These are phyloP conservation scores for Hirundichthys speculiger DNA, from an alignment of 2,113 vertebrate genomes.

Conservation along the genomic window DNA sequence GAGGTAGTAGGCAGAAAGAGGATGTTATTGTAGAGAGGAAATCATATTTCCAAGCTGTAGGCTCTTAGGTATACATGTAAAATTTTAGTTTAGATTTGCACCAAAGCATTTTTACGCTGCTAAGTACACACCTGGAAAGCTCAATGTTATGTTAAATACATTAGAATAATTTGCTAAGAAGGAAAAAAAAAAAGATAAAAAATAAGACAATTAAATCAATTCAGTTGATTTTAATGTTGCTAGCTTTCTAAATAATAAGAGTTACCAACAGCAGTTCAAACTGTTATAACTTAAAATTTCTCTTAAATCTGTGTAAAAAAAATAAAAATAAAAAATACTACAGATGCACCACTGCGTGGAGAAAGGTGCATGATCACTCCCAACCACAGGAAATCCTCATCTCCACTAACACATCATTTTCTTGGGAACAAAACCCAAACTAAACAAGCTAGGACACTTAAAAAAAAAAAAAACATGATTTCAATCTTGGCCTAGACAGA, in stretches of 20 bases:
- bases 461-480: too few species aligned
- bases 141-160: too few species aligned
- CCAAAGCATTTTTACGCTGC: conserved; percentile 16
- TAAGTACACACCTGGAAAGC: conserved; percentile 9
- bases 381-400: conserved; percentile 46
- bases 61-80: conserved; percentile 42
- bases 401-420: conserved; percentile 32
- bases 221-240: background rate
- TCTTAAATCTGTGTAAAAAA: background rate
- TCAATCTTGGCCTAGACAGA: conserved; percentile 54
- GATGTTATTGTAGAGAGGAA: conserved; percentile 48
- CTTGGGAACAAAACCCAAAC: conserved; percentile 39
- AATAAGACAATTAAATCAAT: conserved; percentile 13
- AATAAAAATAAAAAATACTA: too few species aligned
- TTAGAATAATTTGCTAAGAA: conserved; percentile 9
- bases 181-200: conserved; percentile 26
- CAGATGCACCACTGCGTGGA: conserved; percentile 4
- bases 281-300: too few species aligned
- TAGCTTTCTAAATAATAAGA: background rate
- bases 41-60: conserved; percentile 51
- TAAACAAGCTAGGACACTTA: background rate
- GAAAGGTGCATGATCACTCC: conserved; percentile 19
- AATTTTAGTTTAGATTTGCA: conserved; percentile 22
- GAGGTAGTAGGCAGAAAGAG: conserved; percentile 55
- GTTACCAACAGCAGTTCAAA: too few species aligned